Conservation (phyloP, 1,140 invertebrate species). For the Physella acuta region DNA sequence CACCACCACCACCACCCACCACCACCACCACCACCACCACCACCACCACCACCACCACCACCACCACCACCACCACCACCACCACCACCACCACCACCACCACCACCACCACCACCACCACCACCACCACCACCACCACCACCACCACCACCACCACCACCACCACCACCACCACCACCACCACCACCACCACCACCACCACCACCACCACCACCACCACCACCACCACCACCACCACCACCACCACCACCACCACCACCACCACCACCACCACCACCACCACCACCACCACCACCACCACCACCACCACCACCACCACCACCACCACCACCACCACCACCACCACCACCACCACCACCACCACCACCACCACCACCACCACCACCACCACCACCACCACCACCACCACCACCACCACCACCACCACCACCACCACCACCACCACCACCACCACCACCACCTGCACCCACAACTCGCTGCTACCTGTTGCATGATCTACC, state of each 20-base stretch:
- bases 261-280: not conserved
- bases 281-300: not conserved
- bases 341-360: constrained; percentile 1
- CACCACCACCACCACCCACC: too few species aligned
- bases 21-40: constrained; percentile 1
- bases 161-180: not conserved
- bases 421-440: constrained; percentile 3
- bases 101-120: constrained; percentile 5
- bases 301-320: not conserved
- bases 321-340: constrained; percentile 5
- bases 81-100: constrained; percentile 8
- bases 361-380: constrained; percentile 3
- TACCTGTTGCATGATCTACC: too few species aligned
- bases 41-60: constrained; percentile 9
- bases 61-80: not conserved
- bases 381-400: constrained; percentile 3
- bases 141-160: not conserved
- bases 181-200: not conserved
- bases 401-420: constrained; percentile 3
- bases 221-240: not conserved
- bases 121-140: constrained; percentile 8
- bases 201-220: not conserved
- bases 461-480: not conserved
- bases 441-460: constrained; percentile 3
- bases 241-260: not conserved